Conservation (phyloP, 1,140 invertebrate species). For the Scaptomyza montana region DNA sequence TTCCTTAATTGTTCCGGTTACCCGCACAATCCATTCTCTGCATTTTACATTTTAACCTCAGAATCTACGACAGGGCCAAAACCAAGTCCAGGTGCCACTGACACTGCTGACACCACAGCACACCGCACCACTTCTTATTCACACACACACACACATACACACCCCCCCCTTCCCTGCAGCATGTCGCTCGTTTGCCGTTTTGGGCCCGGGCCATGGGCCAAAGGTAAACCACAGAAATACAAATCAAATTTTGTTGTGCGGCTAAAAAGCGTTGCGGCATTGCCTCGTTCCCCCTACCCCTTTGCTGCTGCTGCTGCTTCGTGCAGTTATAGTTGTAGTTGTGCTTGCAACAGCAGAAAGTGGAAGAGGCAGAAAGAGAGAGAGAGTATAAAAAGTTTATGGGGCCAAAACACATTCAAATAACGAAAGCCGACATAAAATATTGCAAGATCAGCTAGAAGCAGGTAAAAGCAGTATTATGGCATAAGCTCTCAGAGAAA, state of each 20-base stretch:
- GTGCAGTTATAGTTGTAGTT: slow-evolving; percentile 2
- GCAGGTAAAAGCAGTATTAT: no score
- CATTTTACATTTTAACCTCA: slow-evolving; percentile 82
- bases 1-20: slow-evolving; percentile 83
- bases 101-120: slow-evolving; percentile 54
- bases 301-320: no score
- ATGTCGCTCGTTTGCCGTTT: slow-evolving; percentile 19
- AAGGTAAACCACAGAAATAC: slow-evolving; percentile 82
- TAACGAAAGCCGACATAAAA: no score
- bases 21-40: slow-evolving; percentile 82
- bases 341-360: not conserved
- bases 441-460: no score
- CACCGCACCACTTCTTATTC: no score
- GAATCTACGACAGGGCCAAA: slow-evolving; percentile 67
- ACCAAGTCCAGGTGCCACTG: slow-evolving; percentile 75
- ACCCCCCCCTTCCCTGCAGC: not conserved
- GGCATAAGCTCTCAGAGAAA: no score
- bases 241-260: slow-evolving; percentile 82
- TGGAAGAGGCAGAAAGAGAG: no score
- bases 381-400: no score
- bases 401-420: no score
- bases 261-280: slow-evolving; percentile 70
- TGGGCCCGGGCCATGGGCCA: slow-evolving; percentile 43
- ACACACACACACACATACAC: not conserved
- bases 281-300: not conserved